Conservation (phyloP, 2,113 vertebrate species). For the Marcusenius ussheri region DNA sequence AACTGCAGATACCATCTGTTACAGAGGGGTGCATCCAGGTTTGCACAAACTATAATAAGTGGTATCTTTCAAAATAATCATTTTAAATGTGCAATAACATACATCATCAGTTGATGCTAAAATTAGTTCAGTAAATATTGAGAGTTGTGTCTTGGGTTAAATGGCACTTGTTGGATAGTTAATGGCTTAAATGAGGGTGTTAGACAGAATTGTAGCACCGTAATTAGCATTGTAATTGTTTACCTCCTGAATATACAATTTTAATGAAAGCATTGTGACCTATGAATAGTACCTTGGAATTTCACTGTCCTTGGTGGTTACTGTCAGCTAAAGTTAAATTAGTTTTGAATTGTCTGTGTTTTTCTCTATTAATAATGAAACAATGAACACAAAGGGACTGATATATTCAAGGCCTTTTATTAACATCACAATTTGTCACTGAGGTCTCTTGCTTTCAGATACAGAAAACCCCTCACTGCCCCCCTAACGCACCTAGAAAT, state of each 20-base stretch:
- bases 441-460: background rate
- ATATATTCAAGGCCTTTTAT: background rate
- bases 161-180: background rate
- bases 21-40: background rate
- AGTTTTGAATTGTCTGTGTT: background rate
- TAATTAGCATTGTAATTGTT: background rate
- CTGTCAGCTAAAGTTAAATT: background rate
- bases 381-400: background rate
- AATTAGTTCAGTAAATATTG: background rate
- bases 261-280: background rate
- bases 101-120: background rate
- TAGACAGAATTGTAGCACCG: background rate
- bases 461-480: background rate
- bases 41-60: background rate
- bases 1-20: background rate
- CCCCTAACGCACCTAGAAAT: background rate
- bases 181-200: background rate
- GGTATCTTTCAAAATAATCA: background rate
- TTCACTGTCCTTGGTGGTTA: background rate
- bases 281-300: background rate
- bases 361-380: background rate
- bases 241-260: background rate
- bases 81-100: background rate
- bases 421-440: background rate
- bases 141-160: background rate